phyloP scores from a whole-genome alignment of 2,113 vertebrate genomes.

The Ailuropoda melanoleuca region DNA sequence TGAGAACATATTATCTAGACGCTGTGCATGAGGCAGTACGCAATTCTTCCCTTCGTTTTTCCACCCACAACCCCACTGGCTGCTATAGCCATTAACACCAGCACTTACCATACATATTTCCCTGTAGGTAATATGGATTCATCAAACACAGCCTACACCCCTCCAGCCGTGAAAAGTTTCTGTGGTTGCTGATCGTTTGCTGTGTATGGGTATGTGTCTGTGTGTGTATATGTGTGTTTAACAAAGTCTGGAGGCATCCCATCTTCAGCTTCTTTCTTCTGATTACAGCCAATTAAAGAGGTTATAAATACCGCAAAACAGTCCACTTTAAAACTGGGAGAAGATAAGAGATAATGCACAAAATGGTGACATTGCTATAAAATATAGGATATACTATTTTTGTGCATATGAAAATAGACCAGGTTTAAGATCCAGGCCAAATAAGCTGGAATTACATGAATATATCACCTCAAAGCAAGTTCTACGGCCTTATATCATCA shows the following conservation, averaged over 20 bases:
- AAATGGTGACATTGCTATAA: neutral
- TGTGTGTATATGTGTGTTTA: neutral
- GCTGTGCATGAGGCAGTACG: neutral
- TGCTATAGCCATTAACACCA: neutral
- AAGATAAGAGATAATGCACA: neutral
- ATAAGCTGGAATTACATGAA: slow-evolving; percentile 89
- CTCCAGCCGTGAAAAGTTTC: neutral
- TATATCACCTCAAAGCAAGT: slow-evolving; percentile 92
- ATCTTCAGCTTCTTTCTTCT: neutral
- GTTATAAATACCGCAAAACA: neutral
- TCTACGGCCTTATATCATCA: slow-evolving; percentile 86
- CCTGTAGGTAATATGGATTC: neutral
- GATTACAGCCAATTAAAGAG: neutral
- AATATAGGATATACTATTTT: neutral
- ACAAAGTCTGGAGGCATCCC: neutral
- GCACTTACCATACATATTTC: neutral
- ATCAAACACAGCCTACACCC: neutral
- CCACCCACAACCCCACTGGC: fast-evolving
- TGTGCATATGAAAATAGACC: neutral
- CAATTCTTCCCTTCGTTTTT: neutral
- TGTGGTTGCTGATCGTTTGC: neutral
- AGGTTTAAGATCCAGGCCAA: neutral
- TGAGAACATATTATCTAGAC: neutral
- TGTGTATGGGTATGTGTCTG: neutral
- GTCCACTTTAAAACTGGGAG: neutral